A percentile compares a stretch with the other conserved stretches of the same genome.
Conservation (phyloP, 1,140 invertebrate genomes). For the Eciton burchellii region DNA sequence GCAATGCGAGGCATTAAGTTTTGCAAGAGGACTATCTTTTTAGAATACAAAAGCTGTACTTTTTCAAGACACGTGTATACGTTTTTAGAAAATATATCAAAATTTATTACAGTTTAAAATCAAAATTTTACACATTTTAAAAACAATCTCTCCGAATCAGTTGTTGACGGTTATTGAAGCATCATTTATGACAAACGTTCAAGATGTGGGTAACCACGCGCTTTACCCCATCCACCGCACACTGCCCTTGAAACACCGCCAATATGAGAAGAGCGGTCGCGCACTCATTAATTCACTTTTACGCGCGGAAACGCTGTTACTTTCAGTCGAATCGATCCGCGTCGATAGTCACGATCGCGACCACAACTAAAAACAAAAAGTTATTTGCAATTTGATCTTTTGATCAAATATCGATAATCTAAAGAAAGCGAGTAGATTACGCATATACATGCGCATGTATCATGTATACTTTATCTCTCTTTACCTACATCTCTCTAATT, state of each 20-base stretch:
- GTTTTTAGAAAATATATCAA: too few relatives aligned
- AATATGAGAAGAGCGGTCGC: conserved; percentile 30
- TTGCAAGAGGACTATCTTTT: too few relatives aligned
- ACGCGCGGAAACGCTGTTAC: conserved; percentile 64
- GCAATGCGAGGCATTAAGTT: neutral
- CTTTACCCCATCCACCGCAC: neutral
- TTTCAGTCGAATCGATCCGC: conserved; percentile 68
- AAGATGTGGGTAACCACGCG: neutral
- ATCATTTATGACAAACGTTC: neutral
- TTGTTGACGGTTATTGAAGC: neutral
- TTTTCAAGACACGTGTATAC: too few relatives aligned
- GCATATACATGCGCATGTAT: neutral
- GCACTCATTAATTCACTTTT: conserved; percentile 60
- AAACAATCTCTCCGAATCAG: neutral
- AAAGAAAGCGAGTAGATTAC: neutral
- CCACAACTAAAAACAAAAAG: neutral
- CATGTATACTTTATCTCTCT: too few relatives aligned
- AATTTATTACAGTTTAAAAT: too few relatives aligned
- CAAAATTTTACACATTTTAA: too few relatives aligned
- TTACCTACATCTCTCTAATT: too few relatives aligned
- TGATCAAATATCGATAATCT: neutral
- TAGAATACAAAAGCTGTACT: too few relatives aligned
- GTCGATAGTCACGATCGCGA: conserved; percentile 10
- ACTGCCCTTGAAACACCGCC: conserved; percentile 45
- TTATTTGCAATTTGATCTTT: neutral